Evolutionary conservation across 2,797 vertebrate genomes (phyloP).

Genomic region (Melanotaenia trifasciata): DNA sequence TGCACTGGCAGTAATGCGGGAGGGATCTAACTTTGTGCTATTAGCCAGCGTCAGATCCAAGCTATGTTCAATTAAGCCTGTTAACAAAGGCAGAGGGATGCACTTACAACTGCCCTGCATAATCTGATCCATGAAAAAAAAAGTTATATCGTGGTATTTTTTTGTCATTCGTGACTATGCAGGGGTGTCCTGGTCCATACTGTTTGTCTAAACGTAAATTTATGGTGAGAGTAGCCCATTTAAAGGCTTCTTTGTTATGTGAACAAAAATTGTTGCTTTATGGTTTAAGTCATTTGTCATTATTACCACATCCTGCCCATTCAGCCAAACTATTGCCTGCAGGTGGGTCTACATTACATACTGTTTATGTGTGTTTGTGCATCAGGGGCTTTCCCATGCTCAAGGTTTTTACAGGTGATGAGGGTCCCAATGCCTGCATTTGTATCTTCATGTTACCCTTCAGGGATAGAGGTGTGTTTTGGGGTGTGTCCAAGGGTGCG

Average conservation of each 20-base stretch:
- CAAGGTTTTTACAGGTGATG: conserved; percentile 57
- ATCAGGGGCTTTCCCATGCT: conserved; percentile 63
- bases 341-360: conserved; percentile 9
- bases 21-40: conserved; percentile 63
- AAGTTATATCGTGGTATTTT: neutral
- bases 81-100: conserved; percentile 53
- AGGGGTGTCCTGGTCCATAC: conserved; percentile 26
- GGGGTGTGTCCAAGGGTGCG: conserved; percentile 63
- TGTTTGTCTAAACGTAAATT: conserved; percentile 28
- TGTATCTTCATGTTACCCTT: conserved; percentile 37
- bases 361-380: conserved; percentile 40
- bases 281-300: conserved; percentile 49
- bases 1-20: conserved; percentile 66
- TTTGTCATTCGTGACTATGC: conserved; percentile 21
- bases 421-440: conserved; percentile 29
- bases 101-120: conserved; percentile 36
- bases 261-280: conserved; percentile 36
- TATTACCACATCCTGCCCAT: conserved; percentile 44
- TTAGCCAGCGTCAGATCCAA: conserved; percentile 63
- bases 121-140: conserved; percentile 36
- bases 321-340: conserved; percentile 32
- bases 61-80: conserved; percentile 67
- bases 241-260: conserved; percentile 33
- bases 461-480: conserved; percentile 36
- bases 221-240: conserved; percentile 27